Base-by-base conservation (phyloP, 2,113 vertebrate species). In the Vulpes vulpes region DNA sequence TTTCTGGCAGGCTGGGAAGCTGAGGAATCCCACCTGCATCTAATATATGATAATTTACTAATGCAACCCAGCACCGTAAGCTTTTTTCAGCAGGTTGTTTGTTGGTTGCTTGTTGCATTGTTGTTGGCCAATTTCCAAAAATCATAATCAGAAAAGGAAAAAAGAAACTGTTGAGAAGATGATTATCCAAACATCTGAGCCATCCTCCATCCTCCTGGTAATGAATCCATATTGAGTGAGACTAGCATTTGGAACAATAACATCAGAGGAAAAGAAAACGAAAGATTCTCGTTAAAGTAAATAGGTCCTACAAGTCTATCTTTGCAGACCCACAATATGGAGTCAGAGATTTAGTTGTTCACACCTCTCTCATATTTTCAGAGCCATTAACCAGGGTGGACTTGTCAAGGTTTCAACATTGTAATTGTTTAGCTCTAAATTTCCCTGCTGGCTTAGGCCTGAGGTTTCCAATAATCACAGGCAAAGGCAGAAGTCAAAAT, bases 371-470 rank as follows among this genome's bases (percentile, higher is more conserved):
- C 81, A 12, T 98, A 95, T 98, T 98, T 98, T 98, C 98, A 98
- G 98, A 98, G 96, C 89, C 92, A 95, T 98, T 98, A 98, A 97
- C 97, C 96, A 95, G 55, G 62, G 94, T 79, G 95, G 96, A 98
- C 98, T 98, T 98, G 97, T 98, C 97, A 98, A 92, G 90, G 95
- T 98, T 98, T 99, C 98, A 98, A 98, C 98, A 98, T 92, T 98
- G 65, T 98, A 98, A 98, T 98, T 98, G 98, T 98, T 98, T 95
- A 97, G 94, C 96, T 98, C 97, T 98, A 98, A 93, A 98, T 98
- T 97, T 98, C 98, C 73, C 92, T 98, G 86, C 92, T 96, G 96
- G 91, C 95, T 97, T 96, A 55, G 97, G 96, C 43, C 96, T 90
- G 93, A 98, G 94, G 97, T 98, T 98, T 97, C 97, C 97, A 97